Conservation (phyloP, 2,888 invertebrate species). For the Tetanocera ferruginea region DNA sequence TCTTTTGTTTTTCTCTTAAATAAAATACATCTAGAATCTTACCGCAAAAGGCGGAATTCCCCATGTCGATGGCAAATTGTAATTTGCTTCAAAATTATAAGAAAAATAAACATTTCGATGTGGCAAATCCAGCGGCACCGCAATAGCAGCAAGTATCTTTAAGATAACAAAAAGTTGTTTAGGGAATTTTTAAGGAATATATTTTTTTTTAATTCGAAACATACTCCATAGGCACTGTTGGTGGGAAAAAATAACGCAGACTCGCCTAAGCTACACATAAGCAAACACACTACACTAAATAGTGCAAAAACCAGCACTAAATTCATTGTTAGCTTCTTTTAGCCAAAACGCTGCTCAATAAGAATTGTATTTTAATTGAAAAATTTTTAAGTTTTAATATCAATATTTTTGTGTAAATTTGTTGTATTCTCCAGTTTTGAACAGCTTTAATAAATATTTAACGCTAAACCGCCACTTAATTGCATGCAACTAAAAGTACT, state of each 20-base stretch:
- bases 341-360: not conserved
- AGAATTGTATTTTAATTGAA: not conserved
- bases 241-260: constrained; percentile 59
- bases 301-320: not conserved
- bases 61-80: constrained; percentile 74
- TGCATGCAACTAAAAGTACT: not conserved
- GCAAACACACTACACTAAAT: not conserved
- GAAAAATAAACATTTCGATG: constrained; percentile 80
- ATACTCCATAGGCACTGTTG: constrained; percentile 65
- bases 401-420: not conserved
- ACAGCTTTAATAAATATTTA: not conserved
- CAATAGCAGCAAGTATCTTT: constrained; percentile 80
- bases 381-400: not conserved
- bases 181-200: not conserved
- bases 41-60: constrained; percentile 60
- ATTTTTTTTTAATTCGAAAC: constrained; percentile 42
- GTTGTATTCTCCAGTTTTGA: no score
- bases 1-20: constrained; percentile 1
- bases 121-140: constrained; percentile 79
- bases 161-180: not conserved
- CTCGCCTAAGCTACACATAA: not conserved
- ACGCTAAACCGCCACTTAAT: not conserved
- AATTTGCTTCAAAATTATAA: constrained; percentile 81
- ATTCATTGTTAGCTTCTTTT: constrained; percentile 6
- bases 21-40: constrained; percentile 43